These are phyloP conservation scores for Philopedon plagiatum DNA, from an alignment of 2,888 invertebrate genomes.

Conservation along the genomic window DNA sequence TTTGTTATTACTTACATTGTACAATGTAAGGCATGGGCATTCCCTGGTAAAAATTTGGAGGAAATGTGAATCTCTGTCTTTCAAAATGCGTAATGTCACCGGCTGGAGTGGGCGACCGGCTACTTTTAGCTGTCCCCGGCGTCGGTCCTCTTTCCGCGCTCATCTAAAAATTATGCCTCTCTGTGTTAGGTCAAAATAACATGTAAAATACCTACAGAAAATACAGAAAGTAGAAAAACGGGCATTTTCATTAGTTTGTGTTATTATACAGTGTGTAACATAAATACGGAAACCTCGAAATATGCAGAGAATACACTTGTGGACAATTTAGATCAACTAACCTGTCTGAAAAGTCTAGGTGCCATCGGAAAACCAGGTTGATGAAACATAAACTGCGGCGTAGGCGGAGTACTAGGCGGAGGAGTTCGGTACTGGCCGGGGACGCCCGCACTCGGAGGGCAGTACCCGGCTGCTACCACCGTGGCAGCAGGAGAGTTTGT, in stretches of 20 bases:
- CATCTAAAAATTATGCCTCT: conserved; percentile 55
- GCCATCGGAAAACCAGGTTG: conserved; percentile 59
- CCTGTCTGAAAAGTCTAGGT: conserved; percentile 65
- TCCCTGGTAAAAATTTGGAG: conserved; percentile 64
- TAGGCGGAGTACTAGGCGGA: conserved; percentile 66
- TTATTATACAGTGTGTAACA: no score
- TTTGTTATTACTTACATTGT: conserved; percentile 60
- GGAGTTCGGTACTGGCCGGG: conserved; percentile 62
- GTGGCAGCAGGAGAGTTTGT: conserved; percentile 67
- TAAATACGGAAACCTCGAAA: no score
- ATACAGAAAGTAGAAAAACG: no score
- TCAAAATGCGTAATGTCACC: conserved; percentile 63
- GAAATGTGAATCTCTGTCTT: conserved; percentile 63
- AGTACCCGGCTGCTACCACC: conserved; percentile 64
- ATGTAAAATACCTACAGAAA: no score
- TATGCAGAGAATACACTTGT: no score
- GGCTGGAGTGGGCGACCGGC: conserved; percentile 68
- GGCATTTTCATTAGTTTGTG: no score
- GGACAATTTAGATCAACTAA: conserved; percentile 51
- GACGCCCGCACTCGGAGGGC: conserved; percentile 57
- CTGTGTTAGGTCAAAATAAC: no score
- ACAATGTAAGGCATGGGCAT: conserved; percentile 67
- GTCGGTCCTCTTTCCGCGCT: conserved; percentile 57
- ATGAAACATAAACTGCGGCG: conserved; percentile 59
- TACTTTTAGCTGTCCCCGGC: conserved; percentile 63